A percentile compares a stretch with the other conserved stretches of the same genome.
phyloP scores from a whole-genome alignment of 2,113 vertebrate genomes.

The Phocoena sinus region DNA sequence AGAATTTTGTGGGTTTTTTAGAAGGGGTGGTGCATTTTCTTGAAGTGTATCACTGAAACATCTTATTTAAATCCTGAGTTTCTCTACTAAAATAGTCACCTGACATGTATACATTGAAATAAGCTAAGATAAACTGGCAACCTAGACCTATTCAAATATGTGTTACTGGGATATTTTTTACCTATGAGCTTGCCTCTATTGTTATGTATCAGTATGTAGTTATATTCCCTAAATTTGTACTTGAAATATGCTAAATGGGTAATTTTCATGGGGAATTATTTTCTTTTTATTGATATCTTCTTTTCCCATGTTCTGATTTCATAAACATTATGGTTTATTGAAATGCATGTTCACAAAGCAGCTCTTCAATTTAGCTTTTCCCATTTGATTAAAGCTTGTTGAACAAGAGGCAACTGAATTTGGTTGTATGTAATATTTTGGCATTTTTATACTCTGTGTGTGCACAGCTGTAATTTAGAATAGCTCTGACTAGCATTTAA shows the following conservation, averaged over 20 bases:
- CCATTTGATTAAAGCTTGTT: conserved; percentile 64
- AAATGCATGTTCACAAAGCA: conserved; percentile 58
- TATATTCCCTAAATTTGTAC: conserved; percentile 41
- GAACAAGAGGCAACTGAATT: conserved; percentile 40
- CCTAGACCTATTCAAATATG: background rate
- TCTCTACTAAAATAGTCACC: background rate
- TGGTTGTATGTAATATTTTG: conserved; percentile 51
- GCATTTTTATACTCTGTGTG: conserved; percentile 28
- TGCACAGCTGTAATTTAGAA: conserved; percentile 42
- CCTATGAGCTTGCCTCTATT: background rate
- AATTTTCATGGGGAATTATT: conserved; percentile 59
- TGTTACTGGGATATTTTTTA: background rate
- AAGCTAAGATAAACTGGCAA: background rate
- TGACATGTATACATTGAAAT: background rate
- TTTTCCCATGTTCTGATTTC: conserved; percentile 50
- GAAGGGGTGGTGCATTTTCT: background rate
- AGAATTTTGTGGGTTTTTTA: background rate
- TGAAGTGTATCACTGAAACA: background rate
- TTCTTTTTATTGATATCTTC: conserved; percentile 46
- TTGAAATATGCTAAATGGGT: conserved; percentile 51
- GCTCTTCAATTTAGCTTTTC: conserved; percentile 64
- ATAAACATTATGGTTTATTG: conserved; percentile 61
- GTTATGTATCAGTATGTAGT: background rate
- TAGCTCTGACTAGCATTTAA: conserved; percentile 48
- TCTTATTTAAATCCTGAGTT: background rate